Evolutionary conservation across 2,888 invertebrate species (phyloP).

Genomic region (Yponomeuta evonymella): DNA sequence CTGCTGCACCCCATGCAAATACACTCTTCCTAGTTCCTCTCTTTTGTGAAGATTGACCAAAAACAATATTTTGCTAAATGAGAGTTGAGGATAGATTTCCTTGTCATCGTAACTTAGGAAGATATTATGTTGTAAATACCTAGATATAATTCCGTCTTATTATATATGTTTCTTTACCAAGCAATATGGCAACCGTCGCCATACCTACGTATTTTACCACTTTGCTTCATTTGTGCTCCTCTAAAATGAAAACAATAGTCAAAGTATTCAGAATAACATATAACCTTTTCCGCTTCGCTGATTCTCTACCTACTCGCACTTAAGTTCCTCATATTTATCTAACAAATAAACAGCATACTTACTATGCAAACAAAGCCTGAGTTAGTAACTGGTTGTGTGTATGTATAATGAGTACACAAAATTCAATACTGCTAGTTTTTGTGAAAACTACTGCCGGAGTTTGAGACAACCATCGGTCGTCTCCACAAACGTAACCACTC

Average conservation of each 20-base stretch:
- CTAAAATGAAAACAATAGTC: slow-evolving; percentile 7
- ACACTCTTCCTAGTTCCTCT: slow-evolving; percentile 2
- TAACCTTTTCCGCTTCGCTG: slow-evolving; percentile 43
- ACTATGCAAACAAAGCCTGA: slow-evolving; percentile 51
- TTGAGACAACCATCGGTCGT: background rate
- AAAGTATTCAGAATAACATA: slow-evolving; percentile 27
- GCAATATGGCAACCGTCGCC: background rate
- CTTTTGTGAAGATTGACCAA: background rate
- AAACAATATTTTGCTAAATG: background rate
- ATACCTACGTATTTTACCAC: background rate
- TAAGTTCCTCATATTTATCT: slow-evolving; percentile 48
- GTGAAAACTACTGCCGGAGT: background rate
- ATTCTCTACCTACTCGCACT: slow-evolving; percentile 45
- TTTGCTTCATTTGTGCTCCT: background rate
- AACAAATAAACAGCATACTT: slow-evolving; percentile 48
- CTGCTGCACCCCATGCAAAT: slow-evolving; percentile 58
- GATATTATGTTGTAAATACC: background rate
- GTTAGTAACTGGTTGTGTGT: slow-evolving; percentile 30
- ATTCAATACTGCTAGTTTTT: background rate
- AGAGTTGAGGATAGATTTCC: background rate
- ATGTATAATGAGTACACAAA: slow-evolving; percentile 6
- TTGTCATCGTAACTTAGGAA: background rate
- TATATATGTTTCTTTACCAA: background rate
- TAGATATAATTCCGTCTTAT: too few relatives aligned
- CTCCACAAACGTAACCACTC: too few relatives aligned